Base-by-base conservation (phyloP, 2,888 invertebrate species). In the Dasysyrphus albostriatus region DNA sequence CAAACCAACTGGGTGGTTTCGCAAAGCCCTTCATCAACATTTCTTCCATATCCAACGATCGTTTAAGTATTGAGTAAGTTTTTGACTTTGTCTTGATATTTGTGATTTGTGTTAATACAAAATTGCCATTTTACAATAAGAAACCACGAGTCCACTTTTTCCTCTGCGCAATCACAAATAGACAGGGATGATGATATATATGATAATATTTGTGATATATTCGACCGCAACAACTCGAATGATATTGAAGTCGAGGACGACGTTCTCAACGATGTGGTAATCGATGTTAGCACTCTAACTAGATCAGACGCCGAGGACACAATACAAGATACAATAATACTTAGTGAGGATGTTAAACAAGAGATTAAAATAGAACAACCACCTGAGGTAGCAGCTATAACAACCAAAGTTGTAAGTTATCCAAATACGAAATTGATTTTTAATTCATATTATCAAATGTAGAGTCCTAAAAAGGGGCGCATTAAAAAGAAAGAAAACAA, bases 271-370 rank as follows among this genome's bases (percentile, higher is more conserved):
- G 90, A 90, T 88, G 89, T 90, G 3, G 90, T 89, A 75, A 90
- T 90, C 44, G 90, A 90, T 88, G 90, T 90, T 4, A 90, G 90
- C 47, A 90, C 89, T 58, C 83, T 90, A 44, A 90, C 90, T 24
- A 88, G 90, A 59, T 90, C 90, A n/a, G 90, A 90, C 42, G 90
- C 89, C 5, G 90, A 89, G n/a, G 89, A 90, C 51, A 90, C 89
- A 42, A 83, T 90, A 47, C 89, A 89, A 63, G 90, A 90, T 24
- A 88, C 89, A 12, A 88, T 89, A 19, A 83, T 85, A 51, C 77
- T 79, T 5, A 83, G 81, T 74, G 83, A 67, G 3, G 88, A 78
- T 39, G 19, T 88, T 5, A 87, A 82, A 39, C 75, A 82, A 24
- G 82, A 88, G 9, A 37, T 78, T 24, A 44, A 83, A 7, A 65